Evolutionary conservation across 1,140 invertebrate genomes (phyloP).

Genomic region (Patella vulgata): DNA sequence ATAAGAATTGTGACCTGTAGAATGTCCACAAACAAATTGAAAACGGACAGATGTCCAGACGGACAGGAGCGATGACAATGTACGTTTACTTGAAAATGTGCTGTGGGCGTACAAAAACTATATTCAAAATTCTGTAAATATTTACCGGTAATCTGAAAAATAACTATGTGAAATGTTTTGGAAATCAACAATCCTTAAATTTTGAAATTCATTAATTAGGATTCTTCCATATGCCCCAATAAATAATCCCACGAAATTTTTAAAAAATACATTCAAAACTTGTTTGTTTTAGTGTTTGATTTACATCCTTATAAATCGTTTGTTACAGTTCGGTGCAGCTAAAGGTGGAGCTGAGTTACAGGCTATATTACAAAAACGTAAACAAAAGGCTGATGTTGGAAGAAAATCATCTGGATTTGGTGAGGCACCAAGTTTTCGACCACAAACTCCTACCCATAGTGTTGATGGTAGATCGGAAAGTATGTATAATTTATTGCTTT

Average conservation of each 20-base stretch:
- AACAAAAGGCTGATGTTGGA: constrained; percentile 17
- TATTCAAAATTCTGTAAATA: no score
- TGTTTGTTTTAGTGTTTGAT: no score
- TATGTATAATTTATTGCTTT: no score
- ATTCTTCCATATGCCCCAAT: background rate
- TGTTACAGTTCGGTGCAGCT: constrained; percentile 32
- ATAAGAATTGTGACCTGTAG: no score
- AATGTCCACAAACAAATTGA: no score
- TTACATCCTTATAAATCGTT: background rate
- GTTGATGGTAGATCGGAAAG: constrained; percentile 25
- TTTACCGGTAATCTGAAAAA: no score
- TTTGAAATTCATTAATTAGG: background rate
- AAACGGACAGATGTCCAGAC: no score
- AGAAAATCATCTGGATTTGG: constrained; percentile 10
- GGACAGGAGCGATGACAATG: no score
- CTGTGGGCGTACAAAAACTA: no score
- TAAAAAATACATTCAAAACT: background rate
- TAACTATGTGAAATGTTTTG: background rate
- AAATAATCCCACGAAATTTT: background rate
- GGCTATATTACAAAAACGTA: constrained; percentile 29
- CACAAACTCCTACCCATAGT: constrained; percentile 9
- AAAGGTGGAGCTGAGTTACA: constrained; percentile 27
- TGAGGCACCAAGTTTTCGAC: constrained; percentile 14
- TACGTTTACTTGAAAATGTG: no score
- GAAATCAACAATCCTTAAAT: no score